Conservation (phyloP, 2,113 vertebrate genomes). For the Microcebus griseorufus region DNA sequence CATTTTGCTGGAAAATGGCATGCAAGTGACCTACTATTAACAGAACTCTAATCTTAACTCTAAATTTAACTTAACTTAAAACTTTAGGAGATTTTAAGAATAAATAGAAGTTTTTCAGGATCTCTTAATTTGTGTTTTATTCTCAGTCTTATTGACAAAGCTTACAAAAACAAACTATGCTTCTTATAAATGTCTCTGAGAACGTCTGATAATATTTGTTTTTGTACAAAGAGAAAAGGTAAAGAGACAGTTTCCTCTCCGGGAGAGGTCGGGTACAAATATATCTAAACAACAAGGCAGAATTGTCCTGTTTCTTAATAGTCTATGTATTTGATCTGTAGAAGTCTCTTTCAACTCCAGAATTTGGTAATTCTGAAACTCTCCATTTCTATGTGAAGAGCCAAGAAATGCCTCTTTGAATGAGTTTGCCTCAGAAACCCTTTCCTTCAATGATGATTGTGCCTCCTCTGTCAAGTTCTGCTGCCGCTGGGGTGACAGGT, state of each 20-base stretch:
- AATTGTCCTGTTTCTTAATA: not conserved
- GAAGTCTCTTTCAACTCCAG: not conserved
- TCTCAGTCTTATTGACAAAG: not conserved
- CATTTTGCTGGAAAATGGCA: not conserved
- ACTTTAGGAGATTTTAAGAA: not conserved
- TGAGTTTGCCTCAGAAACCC: not conserved
- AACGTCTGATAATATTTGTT: not conserved
- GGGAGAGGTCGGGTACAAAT: not conserved
- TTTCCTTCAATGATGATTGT: not conserved
- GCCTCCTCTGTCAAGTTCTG: not conserved
- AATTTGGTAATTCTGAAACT: not conserved
- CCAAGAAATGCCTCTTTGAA: not conserved
- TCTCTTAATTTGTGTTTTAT: constrained; percentile 26
- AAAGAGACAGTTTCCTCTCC: constrained; percentile 5
- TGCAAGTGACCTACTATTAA: not conserved
- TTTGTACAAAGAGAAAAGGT: not conserved
- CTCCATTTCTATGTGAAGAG: not conserved
- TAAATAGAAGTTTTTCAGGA: not conserved
- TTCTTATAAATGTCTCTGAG: not conserved
- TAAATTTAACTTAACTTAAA: constrained; percentile 33
- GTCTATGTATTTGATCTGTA: not conserved
- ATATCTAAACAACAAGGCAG: not conserved
- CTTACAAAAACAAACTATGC: not conserved
- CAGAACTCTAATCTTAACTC: not conserved
- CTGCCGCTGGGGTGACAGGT: not conserved